Base-by-base conservation (phyloP, 2,888 invertebrate genomes). In the Eupithecia subumbrata region DNA sequence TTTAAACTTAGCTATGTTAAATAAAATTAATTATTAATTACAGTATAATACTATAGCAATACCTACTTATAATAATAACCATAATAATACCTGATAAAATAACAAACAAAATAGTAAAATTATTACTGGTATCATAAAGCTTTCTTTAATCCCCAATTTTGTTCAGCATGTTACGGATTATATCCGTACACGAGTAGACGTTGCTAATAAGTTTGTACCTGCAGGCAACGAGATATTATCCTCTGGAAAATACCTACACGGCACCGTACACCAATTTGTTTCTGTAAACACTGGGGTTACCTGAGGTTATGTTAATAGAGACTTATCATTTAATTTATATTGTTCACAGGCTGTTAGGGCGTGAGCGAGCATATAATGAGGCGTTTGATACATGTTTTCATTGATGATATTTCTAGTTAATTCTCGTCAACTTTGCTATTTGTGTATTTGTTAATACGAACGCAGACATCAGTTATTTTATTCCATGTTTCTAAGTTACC, bases 181-280 rank as follows among this genome's bases (percentile, higher is more conserved):
- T 70, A n/a, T n/a, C 5, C 37, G 34, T 67, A 66, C 66, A 18
- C 66, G n/a, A 37, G 72, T 69, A 60, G 68, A 71, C 69, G 74
- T 74, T 76, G 74, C 79, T 79, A 80, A 81, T 80, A 79, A 80
- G 76, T 80, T 78, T 78, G 78, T 74, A 78, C 78, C 75, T 79
- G 63, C 70, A 72, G 77, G 78, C 76, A 71, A 70, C 76, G 76
- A 77, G 80, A 79, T 79, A 82, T 82, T 82, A 84, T 81, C 80
- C 77, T 67, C 69, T 63, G 71, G 70, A 72, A 76, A 34, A 64
- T 64, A 64, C 34, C 64, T 64, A 60, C 25, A 60, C 60, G 66
- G 64, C 74, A 48, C 71, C 60, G 80, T 85, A 82, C 82, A 84
- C 84, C 83, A 87, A 88, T 88, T 88, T 86, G 82, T 84, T 83